Evolutionary conservation across 2,113 vertebrate species (phyloP).

Genomic region (Chascanopsetta lugubris): DNA sequence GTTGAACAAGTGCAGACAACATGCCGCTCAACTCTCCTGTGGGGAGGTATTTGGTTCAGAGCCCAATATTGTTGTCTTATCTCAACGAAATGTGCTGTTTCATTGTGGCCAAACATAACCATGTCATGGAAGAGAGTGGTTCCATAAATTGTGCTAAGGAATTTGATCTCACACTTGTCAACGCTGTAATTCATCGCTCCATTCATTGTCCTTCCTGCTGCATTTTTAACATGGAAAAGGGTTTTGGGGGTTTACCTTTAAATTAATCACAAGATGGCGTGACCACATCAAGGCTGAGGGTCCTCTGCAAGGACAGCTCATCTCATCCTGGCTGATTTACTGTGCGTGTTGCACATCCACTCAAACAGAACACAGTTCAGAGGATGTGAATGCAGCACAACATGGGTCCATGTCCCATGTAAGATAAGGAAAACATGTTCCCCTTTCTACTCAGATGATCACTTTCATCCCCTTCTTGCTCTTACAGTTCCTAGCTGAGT

Average conservation of each 20-base stretch:
- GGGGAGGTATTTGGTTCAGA: neutral
- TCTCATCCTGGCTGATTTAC: neutral
- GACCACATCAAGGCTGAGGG: neutral
- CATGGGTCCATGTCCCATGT: neutral
- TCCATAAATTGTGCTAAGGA: too few species aligned
- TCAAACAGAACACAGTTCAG: neutral
- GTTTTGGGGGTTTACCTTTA: neutral
- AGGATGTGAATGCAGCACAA: neutral
- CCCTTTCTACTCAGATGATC: neutral
- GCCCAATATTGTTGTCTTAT: conserved; percentile 34
- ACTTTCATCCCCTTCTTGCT: neutral
- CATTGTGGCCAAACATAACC: neutral
- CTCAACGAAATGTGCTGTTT: neutral
- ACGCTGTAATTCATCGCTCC: neutral
- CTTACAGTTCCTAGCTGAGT: neutral
- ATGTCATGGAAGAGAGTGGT: neutral
- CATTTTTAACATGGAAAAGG: neutral
- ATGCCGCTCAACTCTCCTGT: conserved; percentile 36
- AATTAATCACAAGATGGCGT: neutral
- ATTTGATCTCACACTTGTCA: neutral
- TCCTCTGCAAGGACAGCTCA: neutral
- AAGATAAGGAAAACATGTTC: neutral
- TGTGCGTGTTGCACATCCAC: neutral
- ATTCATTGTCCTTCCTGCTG: neutral
- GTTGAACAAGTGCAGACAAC: conserved; percentile 30